Evolutionary conservation across 2,113 vertebrate species (phyloP).

Genomic region (Macrotus californicus): DNA sequence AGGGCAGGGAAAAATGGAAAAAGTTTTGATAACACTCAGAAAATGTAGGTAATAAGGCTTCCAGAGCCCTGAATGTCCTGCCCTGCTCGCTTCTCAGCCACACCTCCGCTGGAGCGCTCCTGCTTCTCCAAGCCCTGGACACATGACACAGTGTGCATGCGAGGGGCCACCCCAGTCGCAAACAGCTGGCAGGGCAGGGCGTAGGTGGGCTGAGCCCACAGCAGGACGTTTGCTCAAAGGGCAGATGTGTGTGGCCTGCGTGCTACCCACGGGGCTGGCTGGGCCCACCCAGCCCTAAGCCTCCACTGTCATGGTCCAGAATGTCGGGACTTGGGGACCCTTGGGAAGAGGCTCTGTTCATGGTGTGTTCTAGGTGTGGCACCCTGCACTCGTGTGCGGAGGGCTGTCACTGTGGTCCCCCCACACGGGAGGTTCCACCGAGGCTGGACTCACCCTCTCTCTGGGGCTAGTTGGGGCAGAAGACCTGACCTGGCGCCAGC

Average conservation of each 20-base stretch:
- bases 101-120: too few relatives aligned
- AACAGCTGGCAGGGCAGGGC: not conserved
- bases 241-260: not conserved
- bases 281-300: not conserved
- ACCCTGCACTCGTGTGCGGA: not conserved
- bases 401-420: not conserved
- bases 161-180: not conserved
- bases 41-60: not conserved
- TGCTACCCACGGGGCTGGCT: not conserved
- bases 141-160: not conserved
- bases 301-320: not conserved
- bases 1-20: not conserved
- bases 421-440: accelerated
- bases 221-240: conserved; percentile 42
- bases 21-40: not conserved
- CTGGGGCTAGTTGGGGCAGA: not conserved
- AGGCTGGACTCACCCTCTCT: not conserved
- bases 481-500: not conserved
- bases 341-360: not conserved
- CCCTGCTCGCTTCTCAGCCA: not conserved
- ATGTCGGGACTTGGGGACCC: not conserved
- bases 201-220: not conserved
- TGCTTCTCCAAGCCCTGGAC: not conserved
- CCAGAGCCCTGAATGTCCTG: not conserved
- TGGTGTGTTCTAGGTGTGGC: not conserved